A percentile compares a stretch with the other conserved stretches of the same genome.
These are phyloP conservation scores for Pachyseris speciosa DNA, from an alignment of 64 coral and sea anemone genomes.

Conservation along the genomic window DNA sequence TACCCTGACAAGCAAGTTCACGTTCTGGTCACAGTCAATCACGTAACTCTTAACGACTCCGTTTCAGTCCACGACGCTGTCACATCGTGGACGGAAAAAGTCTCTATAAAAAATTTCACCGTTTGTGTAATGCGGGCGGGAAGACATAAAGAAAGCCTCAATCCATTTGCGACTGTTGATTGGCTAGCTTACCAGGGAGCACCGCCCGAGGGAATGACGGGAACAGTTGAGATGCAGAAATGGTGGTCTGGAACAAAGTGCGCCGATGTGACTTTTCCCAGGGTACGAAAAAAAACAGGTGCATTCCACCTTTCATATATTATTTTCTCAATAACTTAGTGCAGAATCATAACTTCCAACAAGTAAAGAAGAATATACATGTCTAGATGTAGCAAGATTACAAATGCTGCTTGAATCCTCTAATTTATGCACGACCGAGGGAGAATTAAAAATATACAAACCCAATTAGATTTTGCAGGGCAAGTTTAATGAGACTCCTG, in stretches of 20 bases:
- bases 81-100: slow-evolving; percentile 55
- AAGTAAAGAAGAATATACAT: too few relatives aligned
- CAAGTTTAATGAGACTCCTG: slow-evolving; percentile 25
- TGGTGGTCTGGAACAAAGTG: slow-evolving; percentile 75
- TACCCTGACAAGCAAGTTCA: slow-evolving; percentile 66
- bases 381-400: too few relatives aligned
- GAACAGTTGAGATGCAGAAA: slow-evolving; percentile 53
- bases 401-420: neutral
- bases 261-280: slow-evolving; percentile 46
- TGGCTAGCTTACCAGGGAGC: slow-evolving; percentile 70
- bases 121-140: slow-evolving; percentile 59
- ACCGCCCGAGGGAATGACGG: slow-evolving; percentile 51
- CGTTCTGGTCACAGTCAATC: slow-evolving; percentile 63
- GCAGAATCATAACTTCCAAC: too few relatives aligned
- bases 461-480: too few relatives aligned
- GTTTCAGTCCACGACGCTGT: slow-evolving; percentile 56
- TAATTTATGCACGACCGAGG: too few relatives aligned
- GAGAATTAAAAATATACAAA: too few relatives aligned
- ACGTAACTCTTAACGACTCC: slow-evolving; percentile 38
- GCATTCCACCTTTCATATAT: too few relatives aligned
- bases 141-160: slow-evolving; percentile 22
- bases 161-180: slow-evolving; percentile 60
- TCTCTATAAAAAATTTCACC: slow-evolving; percentile 44
- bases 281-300: slow-evolving; percentile 15
- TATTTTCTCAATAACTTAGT: too few relatives aligned